These are phyloP conservation scores for Baccha elongata DNA, from an alignment of 2,888 invertebrate genomes.

Conservation along the genomic window DNA sequence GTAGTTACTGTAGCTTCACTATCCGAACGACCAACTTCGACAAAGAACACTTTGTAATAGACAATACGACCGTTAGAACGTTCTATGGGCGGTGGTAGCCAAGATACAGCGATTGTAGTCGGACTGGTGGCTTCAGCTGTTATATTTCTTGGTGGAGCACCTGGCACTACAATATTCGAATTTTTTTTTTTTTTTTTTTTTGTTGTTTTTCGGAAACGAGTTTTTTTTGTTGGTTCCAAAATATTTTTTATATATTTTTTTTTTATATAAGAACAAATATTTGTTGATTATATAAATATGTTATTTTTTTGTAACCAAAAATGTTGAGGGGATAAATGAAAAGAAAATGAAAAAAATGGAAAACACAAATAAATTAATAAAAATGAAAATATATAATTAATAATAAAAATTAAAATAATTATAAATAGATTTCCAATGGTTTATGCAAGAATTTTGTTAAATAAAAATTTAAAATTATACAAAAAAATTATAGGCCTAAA, in stretches of 20 bases:
- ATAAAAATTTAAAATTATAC: constrained; percentile 9
- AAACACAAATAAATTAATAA: constrained; percentile 44
- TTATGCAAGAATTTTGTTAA: constrained; percentile 80
- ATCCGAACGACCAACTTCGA: constrained; percentile 92
- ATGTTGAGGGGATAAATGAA: constrained; percentile 30
- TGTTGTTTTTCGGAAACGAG: constrained; percentile 49
- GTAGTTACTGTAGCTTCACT: constrained; percentile 92
- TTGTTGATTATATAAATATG: too few species aligned
- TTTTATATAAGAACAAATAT: constrained; percentile 44
- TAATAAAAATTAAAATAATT: constrained; percentile 36
- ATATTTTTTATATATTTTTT: constrained; percentile 59
- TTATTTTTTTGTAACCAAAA: constrained; percentile 46
- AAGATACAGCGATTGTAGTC: constrained; percentile 93
- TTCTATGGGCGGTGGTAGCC: constrained; percentile 96
- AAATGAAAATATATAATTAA: constrained; percentile 54
- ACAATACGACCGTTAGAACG: constrained; percentile 95
- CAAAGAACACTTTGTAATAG: constrained; percentile 96
- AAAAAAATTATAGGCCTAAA: not conserved
- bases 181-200: constrained; percentile 61
- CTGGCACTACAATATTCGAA: constrained; percentile 89
- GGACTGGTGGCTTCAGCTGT: constrained; percentile 94
- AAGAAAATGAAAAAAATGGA: constrained; percentile 53
- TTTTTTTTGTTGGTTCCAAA: constrained; percentile 62
- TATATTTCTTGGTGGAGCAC: constrained; percentile 97
- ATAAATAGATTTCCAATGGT: constrained; percentile 79